These are phyloP conservation scores for Sinhomidia bicolor DNA, from an alignment of 2,888 invertebrate species.

Conservation along the genomic window DNA sequence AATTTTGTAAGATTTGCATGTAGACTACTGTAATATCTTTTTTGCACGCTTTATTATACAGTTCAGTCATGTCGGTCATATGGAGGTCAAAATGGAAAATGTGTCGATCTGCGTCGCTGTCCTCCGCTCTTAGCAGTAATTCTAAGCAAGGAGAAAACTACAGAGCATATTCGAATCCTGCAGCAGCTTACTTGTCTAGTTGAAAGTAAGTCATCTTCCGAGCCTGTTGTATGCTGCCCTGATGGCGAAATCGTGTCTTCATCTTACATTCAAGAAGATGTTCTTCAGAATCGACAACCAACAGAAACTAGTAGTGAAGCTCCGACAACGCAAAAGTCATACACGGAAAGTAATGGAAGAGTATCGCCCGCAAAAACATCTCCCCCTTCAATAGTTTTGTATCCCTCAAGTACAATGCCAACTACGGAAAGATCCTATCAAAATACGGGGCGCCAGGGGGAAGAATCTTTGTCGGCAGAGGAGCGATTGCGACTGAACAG, in stretches of 20 bases:
- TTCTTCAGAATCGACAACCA: neutral
- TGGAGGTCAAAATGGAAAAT: slow-evolving; percentile 61
- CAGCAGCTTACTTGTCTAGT: slow-evolving; percentile 66
- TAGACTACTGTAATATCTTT: too few relatives aligned
- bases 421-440: too few relatives aligned
- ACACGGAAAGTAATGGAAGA: neutral
- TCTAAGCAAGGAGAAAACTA: slow-evolving; percentile 34
- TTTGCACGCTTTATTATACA: too few relatives aligned
- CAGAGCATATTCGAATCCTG: slow-evolving; percentile 47
- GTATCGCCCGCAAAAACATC: neutral
- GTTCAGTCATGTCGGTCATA: slow-evolving; percentile 69
- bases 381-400: neutral
- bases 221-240: slow-evolving; percentile 62
- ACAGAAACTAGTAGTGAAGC: neutral
- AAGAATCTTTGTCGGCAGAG: neutral
- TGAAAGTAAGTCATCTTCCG: slow-evolving; percentile 39
- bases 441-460: too few relatives aligned
- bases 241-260: neutral
- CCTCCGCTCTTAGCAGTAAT: slow-evolving; percentile 58
- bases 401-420: neutral
- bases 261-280: neutral
- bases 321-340: neutral
- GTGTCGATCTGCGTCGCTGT: slow-evolving; percentile 68
- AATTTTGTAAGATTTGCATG: too few relatives aligned
- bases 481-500: neutral